phyloP scores from a whole-genome alignment of 2,113 vertebrate species.

The Trogon surrucura region DNA sequence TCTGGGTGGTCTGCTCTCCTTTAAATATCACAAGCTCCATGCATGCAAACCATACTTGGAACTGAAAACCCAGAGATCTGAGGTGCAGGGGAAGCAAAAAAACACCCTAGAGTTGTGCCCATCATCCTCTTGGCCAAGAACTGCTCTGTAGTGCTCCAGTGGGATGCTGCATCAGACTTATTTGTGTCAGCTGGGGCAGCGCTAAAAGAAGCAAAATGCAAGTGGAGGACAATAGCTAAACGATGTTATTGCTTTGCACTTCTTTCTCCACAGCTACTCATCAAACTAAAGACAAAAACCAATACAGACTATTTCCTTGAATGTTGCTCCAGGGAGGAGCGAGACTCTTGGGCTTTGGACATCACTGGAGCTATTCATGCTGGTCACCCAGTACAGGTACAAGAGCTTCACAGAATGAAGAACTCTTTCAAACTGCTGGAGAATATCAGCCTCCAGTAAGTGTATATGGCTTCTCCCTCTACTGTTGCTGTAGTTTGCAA shows the following conservation, averaged over 20 bases:
- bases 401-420: slow-evolving; percentile 61
- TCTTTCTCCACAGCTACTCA: slow-evolving; percentile 80
- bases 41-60: background rate
- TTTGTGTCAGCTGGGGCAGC: background rate
- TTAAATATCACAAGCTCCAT: background rate
- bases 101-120: background rate
- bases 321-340: slow-evolving; percentile 89
- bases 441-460: slow-evolving; percentile 88
- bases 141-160: background rate
- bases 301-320: slow-evolving; percentile 89
- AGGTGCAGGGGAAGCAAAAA: rapidly evolving
- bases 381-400: slow-evolving; percentile 71
- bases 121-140: background rate
- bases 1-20: background rate
- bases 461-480: background rate
- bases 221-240: background rate
- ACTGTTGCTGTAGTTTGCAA: background rate
- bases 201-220: background rate
- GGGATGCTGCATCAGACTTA: background rate
- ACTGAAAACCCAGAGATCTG: background rate
- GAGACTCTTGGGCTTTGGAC: slow-evolving; percentile 90
- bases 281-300: slow-evolving; percentile 86
- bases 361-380: slow-evolving; percentile 83
- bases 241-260: background rate
- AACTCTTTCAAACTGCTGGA: slow-evolving; percentile 80